A percentile compares a stretch with the other conserved stretches of the same genome.
Evolutionary conservation across 1,140 invertebrate genomes (phyloP).

Genomic region (Pseudomyrmex sp.): DNA sequence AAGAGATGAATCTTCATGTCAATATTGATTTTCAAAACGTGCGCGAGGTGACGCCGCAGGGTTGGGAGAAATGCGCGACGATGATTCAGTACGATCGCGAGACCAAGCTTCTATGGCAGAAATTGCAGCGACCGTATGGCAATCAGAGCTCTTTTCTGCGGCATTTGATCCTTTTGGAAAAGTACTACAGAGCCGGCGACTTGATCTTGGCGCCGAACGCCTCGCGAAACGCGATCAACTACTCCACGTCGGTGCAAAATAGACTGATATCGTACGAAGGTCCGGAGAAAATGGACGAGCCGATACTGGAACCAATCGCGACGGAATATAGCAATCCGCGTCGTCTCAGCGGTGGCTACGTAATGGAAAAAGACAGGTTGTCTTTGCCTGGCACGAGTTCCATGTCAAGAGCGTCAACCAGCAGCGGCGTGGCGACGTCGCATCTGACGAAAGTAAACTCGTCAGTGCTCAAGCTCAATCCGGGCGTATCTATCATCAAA

Average conservation of each 20-base stretch:
- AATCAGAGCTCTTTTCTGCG: conserved; percentile 93
- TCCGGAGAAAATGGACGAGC: conserved; percentile 82
- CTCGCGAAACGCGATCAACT: conserved; percentile 90
- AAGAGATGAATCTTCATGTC: conserved; percentile 91
- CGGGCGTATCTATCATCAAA: conserved; percentile 83
- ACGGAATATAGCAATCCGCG: conserved; percentile 78
- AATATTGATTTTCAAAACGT: conserved; percentile 90
- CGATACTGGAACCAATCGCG: conserved; percentile 78
- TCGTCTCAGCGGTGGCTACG: conserved; percentile 79
- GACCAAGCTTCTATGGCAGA: conserved; percentile 92
- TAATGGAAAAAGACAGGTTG: conserved; percentile 74
- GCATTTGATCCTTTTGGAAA: conserved; percentile 92
- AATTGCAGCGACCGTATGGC: conserved; percentile 93
- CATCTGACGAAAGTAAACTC: conserved; percentile 50
- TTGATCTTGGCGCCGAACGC: conserved; percentile 90
- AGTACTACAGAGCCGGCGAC: conserved; percentile 92
- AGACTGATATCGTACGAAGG: conserved; percentile 90
- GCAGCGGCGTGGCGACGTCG: background rate
- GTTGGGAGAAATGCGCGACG: conserved; percentile 92
- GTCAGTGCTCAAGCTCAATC: conserved; percentile 76
- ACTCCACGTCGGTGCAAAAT: conserved; percentile 92
- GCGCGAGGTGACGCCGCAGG: conserved; percentile 89
- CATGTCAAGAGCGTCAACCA: conserved; percentile 22
- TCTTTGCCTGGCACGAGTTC: conserved; percentile 55
- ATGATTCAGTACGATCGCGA: conserved; percentile 93